These are phyloP conservation scores for Danionella cerebrum DNA, from an alignment of 2,113 vertebrate species.

Conservation along the genomic window DNA sequence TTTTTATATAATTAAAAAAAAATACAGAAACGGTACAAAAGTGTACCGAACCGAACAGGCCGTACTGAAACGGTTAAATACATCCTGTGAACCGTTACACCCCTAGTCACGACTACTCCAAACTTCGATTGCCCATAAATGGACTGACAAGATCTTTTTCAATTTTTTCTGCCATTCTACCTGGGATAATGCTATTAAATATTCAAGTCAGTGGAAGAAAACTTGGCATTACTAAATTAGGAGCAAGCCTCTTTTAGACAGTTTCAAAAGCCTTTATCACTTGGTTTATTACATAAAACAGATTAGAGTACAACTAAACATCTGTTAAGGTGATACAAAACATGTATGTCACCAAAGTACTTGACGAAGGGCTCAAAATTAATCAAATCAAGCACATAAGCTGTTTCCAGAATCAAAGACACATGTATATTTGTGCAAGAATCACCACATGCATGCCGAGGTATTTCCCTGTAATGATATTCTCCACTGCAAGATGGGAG, in stretches of 20 bases:
- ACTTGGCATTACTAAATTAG: background rate
- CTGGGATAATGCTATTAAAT: too few relatives aligned
- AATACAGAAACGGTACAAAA: too few relatives aligned
- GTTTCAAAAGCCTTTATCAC: too few relatives aligned
- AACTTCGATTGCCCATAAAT: too few relatives aligned
- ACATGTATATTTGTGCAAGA: conserved; percentile 10
- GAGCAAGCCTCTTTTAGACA: background rate
- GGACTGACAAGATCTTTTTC: too few relatives aligned
- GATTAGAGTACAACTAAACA: conserved; percentile 11
- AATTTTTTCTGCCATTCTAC: too few relatives aligned
- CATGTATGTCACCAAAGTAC: background rate
- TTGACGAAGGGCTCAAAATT: background rate
- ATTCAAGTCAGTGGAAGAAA: too few relatives aligned
- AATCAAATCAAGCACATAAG: conserved; percentile 16
- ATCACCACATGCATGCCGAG: conserved; percentile 1
- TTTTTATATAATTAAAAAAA: too few relatives aligned
- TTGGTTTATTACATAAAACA: background rate
- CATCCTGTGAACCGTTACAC: too few relatives aligned
- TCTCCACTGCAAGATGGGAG: conserved; percentile 1
- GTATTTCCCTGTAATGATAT: conserved; percentile 18
- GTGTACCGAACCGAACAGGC: too few relatives aligned
- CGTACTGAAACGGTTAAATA: too few relatives aligned
- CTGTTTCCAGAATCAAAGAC: conserved; percentile 15
- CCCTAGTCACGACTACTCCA: too few relatives aligned
- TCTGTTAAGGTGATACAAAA: background rate